Evolutionary conservation across 2,797 vertebrate genomes (phyloP), one percentile per base, ranked within the genome.

Genomic region (Rhinoraja longicauda): DNA sequence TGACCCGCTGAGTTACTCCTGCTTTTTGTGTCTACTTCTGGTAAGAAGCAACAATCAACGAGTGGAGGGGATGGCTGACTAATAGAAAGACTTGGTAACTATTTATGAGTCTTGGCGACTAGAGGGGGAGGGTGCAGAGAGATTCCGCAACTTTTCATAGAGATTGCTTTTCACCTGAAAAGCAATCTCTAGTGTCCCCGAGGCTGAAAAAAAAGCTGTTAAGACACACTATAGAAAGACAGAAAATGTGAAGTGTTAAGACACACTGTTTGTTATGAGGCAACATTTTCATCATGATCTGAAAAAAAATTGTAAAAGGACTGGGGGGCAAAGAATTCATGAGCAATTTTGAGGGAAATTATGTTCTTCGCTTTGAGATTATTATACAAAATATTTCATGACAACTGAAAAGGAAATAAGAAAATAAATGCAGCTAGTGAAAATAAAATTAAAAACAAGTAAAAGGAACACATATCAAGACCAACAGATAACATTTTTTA

Each of bases 131-230:
- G 84, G 67, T 32, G 64, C 64, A 90, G 59, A 53, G 32, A 92
- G 90, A 92, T 92, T 92, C 90, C 90, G 45, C 90, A 92, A 72
- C 90, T 92, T 88, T 92, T 75, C 90, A n/a, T 57, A n/a, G 73
- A 45, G 82, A 86, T 86, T 86, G 32, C 29, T 64, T 36, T 70
- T 90, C 86, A 90, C 86, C 86, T 90, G 86, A n/a, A n/a, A n/a
- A n/a, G n/a, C n/a, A n/a, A n/a, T n/a, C 90, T 90, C 7, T 0
- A 4, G 59, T 39, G 6, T 39, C 86, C 81, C 86, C 39, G 86
- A 90, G 86, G 86, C 86, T 45, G 62, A 53, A 84, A 84, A 73
- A 70, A 84, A 84, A 15, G 81, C 81, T 26, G 81, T 84, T 84
- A 57, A 45, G 45, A 45, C 45, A 45, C 45, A 45, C 45, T 45